phyloP scores from a whole-genome alignment of 2,797 vertebrate genomes.

The Melanogrammus aeglefinus region DNA sequence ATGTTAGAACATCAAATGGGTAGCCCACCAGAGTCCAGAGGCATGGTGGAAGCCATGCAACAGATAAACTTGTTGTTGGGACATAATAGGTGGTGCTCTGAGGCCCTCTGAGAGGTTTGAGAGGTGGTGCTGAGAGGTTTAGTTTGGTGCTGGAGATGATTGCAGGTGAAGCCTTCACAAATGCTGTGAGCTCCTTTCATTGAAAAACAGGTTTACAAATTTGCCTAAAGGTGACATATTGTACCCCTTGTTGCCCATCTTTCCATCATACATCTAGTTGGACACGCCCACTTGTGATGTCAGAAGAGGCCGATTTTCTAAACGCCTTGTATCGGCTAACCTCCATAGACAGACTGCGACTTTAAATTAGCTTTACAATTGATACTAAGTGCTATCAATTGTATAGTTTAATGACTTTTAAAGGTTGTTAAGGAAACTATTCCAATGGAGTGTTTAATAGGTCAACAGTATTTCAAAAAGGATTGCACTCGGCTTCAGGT shows the following conservation, averaged over 20 bases:
- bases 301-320: too few species aligned
- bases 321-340: too few species aligned
- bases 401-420: not conserved
- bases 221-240: too few species aligned
- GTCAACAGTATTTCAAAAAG: not conserved
- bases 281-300: too few species aligned
- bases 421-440: not conserved
- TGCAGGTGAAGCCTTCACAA: not conserved
- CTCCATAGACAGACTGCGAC: too few species aligned
- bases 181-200: not conserved
- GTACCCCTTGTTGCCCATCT: too few species aligned
- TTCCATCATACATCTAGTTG: too few species aligned
- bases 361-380: not conserved
- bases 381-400: not conserved
- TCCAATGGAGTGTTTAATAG: too few species aligned
- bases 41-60: not conserved
- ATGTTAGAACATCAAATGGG: not conserved
- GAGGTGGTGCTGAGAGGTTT: too few species aligned
- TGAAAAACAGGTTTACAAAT: not conserved
- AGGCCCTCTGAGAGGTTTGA: too few species aligned
- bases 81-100: not conserved
- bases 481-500: not conserved
- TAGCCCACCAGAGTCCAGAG: not conserved
- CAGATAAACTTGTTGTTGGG: not conserved
- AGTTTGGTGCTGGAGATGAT: not conserved